phyloP scores from a whole-genome alignment of 37 sponge, comb jelly and placozoan species.

The Beroe forskalii region DNA sequence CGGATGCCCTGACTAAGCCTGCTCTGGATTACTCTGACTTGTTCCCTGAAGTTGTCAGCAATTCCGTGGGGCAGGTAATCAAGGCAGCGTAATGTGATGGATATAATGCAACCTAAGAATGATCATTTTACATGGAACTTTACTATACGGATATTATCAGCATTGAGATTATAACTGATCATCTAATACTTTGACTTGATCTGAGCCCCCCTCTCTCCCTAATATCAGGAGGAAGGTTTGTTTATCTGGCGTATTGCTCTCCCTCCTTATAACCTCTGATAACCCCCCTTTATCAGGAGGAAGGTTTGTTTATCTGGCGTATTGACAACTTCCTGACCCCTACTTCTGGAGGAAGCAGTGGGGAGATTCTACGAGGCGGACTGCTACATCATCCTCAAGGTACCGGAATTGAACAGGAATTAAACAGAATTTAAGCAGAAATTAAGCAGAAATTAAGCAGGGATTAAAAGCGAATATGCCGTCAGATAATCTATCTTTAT shows the following conservation, averaged over 20 bases:
- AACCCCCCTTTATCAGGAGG: slow-evolving; percentile 25
- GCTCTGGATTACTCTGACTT: slow-evolving; percentile 85
- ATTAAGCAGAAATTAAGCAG: too few relatives aligned
- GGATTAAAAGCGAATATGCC: too few relatives aligned
- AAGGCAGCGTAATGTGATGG: too few relatives aligned
- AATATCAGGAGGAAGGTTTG: slow-evolving; percentile 71
- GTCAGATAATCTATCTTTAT: too few relatives aligned
- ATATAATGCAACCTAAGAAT: too few relatives aligned
- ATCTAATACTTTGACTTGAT: too few relatives aligned
- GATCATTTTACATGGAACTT: not conserved
- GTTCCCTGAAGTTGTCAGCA: slow-evolving; percentile 72
- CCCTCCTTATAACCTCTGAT: too few relatives aligned
- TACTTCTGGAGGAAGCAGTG: slow-evolving; percentile 78
- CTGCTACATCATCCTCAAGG: slow-evolving; percentile 84
- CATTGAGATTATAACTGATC: too few relatives aligned
- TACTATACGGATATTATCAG: too few relatives aligned
- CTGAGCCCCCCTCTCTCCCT: too few relatives aligned
- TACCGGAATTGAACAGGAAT: too few relatives aligned
- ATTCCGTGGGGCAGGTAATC: slow-evolving; percentile 56
- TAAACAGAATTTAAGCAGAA: too few relatives aligned
- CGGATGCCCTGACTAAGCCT: slow-evolving; percentile 76
- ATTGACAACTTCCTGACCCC: slow-evolving; percentile 95
- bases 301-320: slow-evolving; percentile 86
- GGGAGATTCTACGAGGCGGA: slow-evolving; percentile 86
- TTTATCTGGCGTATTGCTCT: slow-evolving; percentile 90